Conservation (phyloP, 1,140 invertebrate genomes). For the Drosophila nasuta region DNA sequence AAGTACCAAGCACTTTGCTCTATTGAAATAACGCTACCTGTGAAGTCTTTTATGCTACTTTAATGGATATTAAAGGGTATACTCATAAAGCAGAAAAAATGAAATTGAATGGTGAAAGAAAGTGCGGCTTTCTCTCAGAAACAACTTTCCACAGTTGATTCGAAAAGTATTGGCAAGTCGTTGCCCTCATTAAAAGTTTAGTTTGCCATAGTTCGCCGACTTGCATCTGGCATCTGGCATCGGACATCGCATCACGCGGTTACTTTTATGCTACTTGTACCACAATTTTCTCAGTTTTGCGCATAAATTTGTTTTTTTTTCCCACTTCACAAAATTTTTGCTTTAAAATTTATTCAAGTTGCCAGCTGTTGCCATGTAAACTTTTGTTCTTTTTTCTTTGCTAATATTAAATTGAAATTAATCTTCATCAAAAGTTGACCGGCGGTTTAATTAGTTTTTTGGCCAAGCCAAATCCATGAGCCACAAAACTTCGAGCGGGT, state of each 20-base stretch:
- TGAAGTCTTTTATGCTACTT: not conserved
- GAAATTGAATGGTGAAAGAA: not conserved
- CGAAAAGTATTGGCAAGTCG: constrained; percentile 32
- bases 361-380: constrained; percentile 38
- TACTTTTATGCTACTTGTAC: constrained; percentile 2
- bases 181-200: constrained; percentile 30
- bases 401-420: constrained; percentile 45
- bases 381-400: constrained; percentile 2
- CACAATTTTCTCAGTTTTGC: constrained; percentile 1
- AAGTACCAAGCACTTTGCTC: not conserved
- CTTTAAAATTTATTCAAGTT: constrained; percentile 23
- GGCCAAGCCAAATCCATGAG: not conserved
- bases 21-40: constrained; percentile 13
- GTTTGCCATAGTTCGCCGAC: constrained; percentile 15
- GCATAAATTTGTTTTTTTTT: not conserved
- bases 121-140: not conserved
- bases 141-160: constrained; percentile 14
- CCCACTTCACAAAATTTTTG: constrained; percentile 21
- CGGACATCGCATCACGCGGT: not conserved
- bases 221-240: constrained; percentile 29
- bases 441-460: constrained; percentile 39
- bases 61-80: not conserved
- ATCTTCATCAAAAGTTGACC: constrained; percentile 39
- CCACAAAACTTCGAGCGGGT: constrained; percentile 2
- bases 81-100: not conserved